These are phyloP conservation scores for Lethenteron reissneri DNA, from an alignment of 2,113 vertebrate species.

Conservation along the genomic window DNA sequence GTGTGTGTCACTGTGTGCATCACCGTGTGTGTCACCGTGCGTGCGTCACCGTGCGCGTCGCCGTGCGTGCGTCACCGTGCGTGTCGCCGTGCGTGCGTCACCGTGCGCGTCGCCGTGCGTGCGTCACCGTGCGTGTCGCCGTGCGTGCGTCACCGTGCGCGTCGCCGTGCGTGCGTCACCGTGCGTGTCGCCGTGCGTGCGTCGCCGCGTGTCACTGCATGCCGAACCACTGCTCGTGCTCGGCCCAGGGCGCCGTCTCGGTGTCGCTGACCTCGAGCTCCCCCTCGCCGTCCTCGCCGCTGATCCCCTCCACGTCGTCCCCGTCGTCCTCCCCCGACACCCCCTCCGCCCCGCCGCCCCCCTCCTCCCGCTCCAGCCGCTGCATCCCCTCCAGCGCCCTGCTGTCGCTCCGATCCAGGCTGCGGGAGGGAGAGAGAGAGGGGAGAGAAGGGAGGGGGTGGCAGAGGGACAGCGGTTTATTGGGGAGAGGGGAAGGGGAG, in stretches of 20 bases:
- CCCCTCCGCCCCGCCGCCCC: constrained; percentile 72
- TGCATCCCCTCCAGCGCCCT: constrained; percentile 95
- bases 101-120: neutral
- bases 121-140: neutral
- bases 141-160: neutral
- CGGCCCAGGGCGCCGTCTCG: constrained; percentile 88
- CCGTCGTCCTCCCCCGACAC: constrained; percentile 90
- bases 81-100: neutral
- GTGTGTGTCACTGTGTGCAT: neutral
- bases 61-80: neutral
- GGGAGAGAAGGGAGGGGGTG: neutral
- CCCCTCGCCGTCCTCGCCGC: constrained; percentile 84
- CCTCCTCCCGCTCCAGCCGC: constrained; percentile 98
- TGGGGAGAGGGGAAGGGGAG: neutral
- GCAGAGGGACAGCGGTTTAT: neutral
- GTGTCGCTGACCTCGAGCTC: constrained; percentile 94
- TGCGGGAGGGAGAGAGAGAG: constrained; percentile 12
- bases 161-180: neutral
- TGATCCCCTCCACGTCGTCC: constrained; percentile 89
- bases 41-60: neutral
- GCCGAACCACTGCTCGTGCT: constrained; percentile 96
- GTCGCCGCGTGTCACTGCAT: constrained; percentile 45
- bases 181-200: neutral
- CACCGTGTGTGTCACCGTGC: neutral
- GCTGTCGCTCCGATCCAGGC: constrained; percentile 91